Base-by-base conservation (phyloP, 2,797 vertebrate genomes). In the Xenopus petersii region DNA sequence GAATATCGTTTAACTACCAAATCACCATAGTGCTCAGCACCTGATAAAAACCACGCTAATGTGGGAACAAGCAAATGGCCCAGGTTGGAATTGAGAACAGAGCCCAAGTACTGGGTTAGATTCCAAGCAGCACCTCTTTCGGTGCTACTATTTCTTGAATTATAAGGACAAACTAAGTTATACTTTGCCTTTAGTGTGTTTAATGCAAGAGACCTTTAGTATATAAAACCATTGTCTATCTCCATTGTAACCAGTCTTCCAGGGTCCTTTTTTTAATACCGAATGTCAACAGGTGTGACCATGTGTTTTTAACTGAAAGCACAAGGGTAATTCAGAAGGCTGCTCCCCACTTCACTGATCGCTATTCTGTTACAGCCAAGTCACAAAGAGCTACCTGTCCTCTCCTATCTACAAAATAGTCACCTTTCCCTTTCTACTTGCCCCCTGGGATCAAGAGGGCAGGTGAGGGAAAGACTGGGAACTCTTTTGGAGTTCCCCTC, bases 351-450 rank as follows among this genome's bases (percentile, higher is more conserved):
- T 48, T 15, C 26, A 46, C 12, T 61, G 17, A 15, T n/a, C 46
- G 30, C 21, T 61, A 36, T 60, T 10, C 17, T 0, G 0, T 70
- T 87, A 85, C 83, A 81, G 21, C 68, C 69, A 33, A 0, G 0
- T 71, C 78, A 81, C 83, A 79, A 33, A 71, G 82, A 81, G 71
- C 76, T 84, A 89, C 89, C 91, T 92, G 87, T 85, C 56, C 65
- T 70, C 17, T 55, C 8, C 59, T 17, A 60, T 21, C 55, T 26
- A 12, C 17, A 64, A 67, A 21, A 46, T 36, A n/a, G 71, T 67
- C 60, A 59, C 3, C 33, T 42, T 54, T 64, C n/a, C 75, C 79
- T 61, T 77, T 42, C 49, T n/a, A 80, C 81, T 74, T 79, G 71
- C 58, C 67, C 58, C 61, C 71, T 12, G 15, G 36, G 76, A 71